These are phyloP conservation scores for Whitmania pigra DNA, from an alignment of 1,140 invertebrate genomes.

Conservation along the genomic window DNA sequence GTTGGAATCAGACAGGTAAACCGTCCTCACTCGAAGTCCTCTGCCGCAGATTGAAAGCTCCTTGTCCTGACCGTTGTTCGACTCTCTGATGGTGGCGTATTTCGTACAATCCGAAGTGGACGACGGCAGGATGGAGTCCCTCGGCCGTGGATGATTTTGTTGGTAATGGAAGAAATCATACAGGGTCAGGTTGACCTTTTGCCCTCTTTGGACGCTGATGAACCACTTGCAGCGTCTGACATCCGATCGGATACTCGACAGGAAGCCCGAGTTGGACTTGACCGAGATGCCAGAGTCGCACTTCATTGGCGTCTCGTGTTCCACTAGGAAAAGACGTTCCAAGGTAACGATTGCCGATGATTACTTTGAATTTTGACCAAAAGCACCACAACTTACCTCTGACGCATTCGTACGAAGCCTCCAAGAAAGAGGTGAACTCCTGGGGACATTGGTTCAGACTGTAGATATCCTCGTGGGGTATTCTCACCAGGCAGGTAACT, in stretches of 20 bases:
- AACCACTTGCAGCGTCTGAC: conserved; percentile 3
- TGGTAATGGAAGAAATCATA: conserved; percentile 7
- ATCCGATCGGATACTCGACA: neutral
- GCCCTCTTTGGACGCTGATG: neutral
- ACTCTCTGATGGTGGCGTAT: conserved; percentile 8
- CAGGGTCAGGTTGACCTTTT: neutral
- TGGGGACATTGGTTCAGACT: conserved; percentile 16
- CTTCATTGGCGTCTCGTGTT: neutral
- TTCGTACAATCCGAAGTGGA: neutral
- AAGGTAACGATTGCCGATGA: too few relatives aligned
- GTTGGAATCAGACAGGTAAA: conserved; percentile 6
- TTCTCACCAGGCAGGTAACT: conserved; percentile 11
- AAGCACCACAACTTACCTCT: neutral
- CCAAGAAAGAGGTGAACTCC: conserved; percentile 20
- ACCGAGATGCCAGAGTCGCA: neutral
- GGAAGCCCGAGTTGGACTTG: neutral
- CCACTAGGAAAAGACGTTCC: neutral
- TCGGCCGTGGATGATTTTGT: neutral
- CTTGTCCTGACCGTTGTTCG: neutral
- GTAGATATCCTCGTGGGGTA: conserved; percentile 15
- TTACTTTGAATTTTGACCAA: too few relatives aligned
- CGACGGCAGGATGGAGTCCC: neutral
- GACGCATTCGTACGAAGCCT: conserved; percentile 20
- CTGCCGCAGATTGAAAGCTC: neutral
- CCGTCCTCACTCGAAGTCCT: neutral